Conservation (phyloP, 2,113 vertebrate species). For the Corapipo altera region DNA sequence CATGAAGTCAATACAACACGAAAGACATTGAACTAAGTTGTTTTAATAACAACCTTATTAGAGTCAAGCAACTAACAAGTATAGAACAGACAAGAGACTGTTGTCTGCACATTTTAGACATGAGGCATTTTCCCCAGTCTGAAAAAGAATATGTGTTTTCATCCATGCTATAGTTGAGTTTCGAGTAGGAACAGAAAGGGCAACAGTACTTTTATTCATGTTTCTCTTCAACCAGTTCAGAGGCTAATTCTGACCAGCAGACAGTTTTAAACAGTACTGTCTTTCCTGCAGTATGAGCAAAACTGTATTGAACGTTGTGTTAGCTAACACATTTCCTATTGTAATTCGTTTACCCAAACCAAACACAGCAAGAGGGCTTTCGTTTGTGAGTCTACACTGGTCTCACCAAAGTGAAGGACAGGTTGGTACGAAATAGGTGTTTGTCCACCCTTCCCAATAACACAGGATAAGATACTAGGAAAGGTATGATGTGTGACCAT, state of each 20-base stretch:
- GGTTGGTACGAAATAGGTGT: neutral
- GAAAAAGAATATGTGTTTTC: neutral
- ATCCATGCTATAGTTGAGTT: neutral
- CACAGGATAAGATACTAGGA: neutral
- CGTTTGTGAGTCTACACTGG: neutral
- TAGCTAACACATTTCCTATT: neutral
- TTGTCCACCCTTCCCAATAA: neutral
- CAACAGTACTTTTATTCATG: neutral
- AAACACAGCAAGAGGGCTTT: neutral
- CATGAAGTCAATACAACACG: constrained; percentile 22
- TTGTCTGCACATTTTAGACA: neutral
- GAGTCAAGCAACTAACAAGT: neutral
- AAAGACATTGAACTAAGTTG: neutral
- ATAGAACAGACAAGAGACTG: neutral
- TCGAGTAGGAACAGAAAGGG: neutral
- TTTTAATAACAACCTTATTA: constrained; percentile 35
- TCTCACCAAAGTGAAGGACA: neutral
- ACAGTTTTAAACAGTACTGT: neutral
- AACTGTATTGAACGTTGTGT: neutral
- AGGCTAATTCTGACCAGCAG: neutral
- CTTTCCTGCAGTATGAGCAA: neutral
- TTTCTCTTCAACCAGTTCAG: neutral
- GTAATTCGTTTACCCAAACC: neutral
- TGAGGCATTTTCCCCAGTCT: neutral
- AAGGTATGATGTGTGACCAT: neutral